phyloP scores from a whole-genome alignment of 2,113 vertebrate species.

The Oreochromis aureus region DNA sequence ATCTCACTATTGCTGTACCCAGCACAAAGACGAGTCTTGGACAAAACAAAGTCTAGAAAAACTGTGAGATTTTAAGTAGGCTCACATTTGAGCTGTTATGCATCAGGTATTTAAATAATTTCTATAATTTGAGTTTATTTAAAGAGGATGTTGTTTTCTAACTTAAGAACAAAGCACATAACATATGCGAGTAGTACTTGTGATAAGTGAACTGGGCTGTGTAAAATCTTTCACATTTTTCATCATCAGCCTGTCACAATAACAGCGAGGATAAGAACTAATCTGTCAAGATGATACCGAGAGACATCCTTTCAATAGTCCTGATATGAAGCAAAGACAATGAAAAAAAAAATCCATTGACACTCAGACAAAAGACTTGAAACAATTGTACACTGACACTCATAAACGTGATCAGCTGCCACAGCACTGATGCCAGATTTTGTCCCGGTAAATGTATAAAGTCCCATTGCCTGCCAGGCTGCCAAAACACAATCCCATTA shows the following conservation, averaged over 20 bases:
- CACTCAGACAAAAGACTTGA: constrained; percentile 9
- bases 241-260: background rate
- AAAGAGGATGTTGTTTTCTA: background rate
- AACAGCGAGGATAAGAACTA: background rate
- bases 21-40: too few species aligned
- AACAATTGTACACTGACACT: constrained; percentile 7
- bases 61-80: background rate
- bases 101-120: background rate
- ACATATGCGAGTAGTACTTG: background rate
- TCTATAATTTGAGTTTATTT: background rate
- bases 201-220: background rate
- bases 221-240: background rate
- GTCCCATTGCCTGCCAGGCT: background rate
- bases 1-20: background rate
- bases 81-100: background rate
- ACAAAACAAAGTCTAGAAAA: background rate
- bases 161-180: background rate
- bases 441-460: constrained; percentile 19
- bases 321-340: background rate
- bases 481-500: constrained; percentile 55
- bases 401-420: constrained; percentile 19
- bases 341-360: background rate
- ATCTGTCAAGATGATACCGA: background rate
- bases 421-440: constrained; percentile 2
- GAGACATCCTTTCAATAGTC: background rate